Evolutionary conservation across 2,113 vertebrate genomes (phyloP), one percentile per base, ranked within the genome.

Genomic region (Python bivittatus): DNA sequence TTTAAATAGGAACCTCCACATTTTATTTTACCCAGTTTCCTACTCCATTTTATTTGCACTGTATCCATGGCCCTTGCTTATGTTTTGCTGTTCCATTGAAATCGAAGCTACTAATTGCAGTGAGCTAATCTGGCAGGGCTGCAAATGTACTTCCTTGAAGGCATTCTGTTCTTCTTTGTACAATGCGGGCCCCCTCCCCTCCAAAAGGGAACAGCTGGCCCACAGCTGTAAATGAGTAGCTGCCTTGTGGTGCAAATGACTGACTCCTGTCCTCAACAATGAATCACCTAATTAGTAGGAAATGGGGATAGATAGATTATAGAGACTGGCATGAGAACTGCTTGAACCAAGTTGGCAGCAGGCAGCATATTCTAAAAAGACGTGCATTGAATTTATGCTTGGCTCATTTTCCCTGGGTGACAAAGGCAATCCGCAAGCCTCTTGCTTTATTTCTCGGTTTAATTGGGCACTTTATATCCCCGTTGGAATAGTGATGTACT

Each of bases 11-110:
- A 91, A 89, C 93, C 91, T 96, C 86, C 92, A 92, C 96, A 94
- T 96, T 96, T 93, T 94, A 89, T 95, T 95, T 96, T 94, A 97
- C 93, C 93, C 94, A 95, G 95, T 95, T 95, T n/a, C n/a, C n/a
- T n/a, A n/a, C n/a, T n/a, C n/a, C n/a, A n/a, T n/a, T n/a, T n/a
- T n/a, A n/a, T n/a, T 96, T 96, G 93, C 95, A 93, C 93, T 91
- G 85, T 1, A 0, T 95, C 95, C 23, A 25, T 94, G 92, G 88
- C 86, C 87, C 87, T 93, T 94, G 91, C 60, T 94, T 97, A 72
- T 93, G 94, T 88, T 86, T 92, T 94, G 92, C 92, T 88, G 94
- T 93, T 94, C 91, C 48, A 84, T 89, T 94, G 94, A 92, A 97
- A 96, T 90, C 88, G 54, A 92, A 96, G 92, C 95, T 94, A 92